A percentile compares a stretch with the other conserved stretches of the same genome.
These are phyloP conservation scores for Amphipoea oculea DNA, from an alignment of 2,888 invertebrate genomes.

Conservation along the genomic window DNA sequence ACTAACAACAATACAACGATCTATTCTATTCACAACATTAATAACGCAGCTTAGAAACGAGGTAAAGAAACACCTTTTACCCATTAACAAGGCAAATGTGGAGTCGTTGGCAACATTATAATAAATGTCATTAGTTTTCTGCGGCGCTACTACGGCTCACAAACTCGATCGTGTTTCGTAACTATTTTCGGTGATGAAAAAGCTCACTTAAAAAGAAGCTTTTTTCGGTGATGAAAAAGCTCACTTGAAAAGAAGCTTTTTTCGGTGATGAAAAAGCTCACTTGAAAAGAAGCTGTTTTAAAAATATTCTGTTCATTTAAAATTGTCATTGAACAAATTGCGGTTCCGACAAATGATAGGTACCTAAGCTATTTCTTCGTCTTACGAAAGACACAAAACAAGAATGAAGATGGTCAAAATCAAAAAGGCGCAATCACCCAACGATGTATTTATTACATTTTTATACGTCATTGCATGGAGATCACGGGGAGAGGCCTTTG, in stretches of 20 bases:
- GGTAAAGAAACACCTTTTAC: not conserved
- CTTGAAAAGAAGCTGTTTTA: not conserved
- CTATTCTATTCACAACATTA: not conserved
- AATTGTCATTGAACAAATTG: too few species aligned
- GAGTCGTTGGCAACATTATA: constrained; percentile 67
- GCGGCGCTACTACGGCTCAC: constrained; percentile 31
- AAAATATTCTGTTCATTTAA: too few species aligned
- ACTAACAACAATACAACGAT: not conserved
- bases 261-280: constrained; percentile 15
- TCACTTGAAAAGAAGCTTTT: constrained; percentile 6
- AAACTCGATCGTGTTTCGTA: constrained; percentile 47
- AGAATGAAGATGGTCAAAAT: too few species aligned
- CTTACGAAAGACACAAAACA: too few species aligned
- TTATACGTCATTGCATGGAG: too few species aligned
- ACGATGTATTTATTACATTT: too few species aligned
- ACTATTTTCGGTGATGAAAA: not conserved
- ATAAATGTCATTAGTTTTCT: constrained; percentile 65
- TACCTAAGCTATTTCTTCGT: too few species aligned
- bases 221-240: constrained; percentile 8
- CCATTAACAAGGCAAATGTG: constrained; percentile 10
- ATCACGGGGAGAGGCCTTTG: too few species aligned
- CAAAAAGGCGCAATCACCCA: too few species aligned
- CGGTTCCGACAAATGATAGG: too few species aligned
- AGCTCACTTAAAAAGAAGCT: constrained; percentile 20
- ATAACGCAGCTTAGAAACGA: not conserved